Evolutionary conservation across 2,888 invertebrate genomes (phyloP).

Genomic region (Callinectes sapidus): DNA sequence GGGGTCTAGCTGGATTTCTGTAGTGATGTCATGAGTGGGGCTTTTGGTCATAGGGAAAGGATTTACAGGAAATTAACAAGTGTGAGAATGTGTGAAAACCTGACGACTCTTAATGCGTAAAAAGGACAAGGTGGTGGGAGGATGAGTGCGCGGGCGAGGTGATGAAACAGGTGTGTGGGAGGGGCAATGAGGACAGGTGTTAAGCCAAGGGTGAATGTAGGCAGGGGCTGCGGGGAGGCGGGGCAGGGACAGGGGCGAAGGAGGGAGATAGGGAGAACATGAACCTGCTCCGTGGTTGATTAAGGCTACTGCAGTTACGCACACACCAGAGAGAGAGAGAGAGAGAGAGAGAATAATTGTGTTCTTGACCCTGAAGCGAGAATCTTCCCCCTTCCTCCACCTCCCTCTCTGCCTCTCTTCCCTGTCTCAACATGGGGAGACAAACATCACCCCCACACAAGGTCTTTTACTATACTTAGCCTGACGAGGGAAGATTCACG

Average conservation of each 20-base stretch:
- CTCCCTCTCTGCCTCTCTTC: not conserved
- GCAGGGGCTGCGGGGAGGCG: not conserved
- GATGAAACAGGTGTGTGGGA: constrained; percentile 11
- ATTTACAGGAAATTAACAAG: not conserved
- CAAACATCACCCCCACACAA: constrained; percentile 5
- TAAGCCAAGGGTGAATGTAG: not conserved
- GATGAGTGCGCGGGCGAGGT: not conserved
- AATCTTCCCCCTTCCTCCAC: not conserved
- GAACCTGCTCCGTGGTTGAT: not conserved
- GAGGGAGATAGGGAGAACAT: not conserved
- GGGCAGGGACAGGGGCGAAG: not conserved
- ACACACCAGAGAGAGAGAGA: not conserved
- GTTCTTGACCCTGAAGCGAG: not conserved
- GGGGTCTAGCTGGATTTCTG: not conserved
- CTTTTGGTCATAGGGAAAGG: not conserved
- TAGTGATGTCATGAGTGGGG: not conserved
- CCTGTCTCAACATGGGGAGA: not conserved
- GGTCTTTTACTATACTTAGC: not conserved
- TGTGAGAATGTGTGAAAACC: not conserved
- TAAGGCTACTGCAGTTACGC: not conserved
- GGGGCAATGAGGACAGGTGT: not conserved
- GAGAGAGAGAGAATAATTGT: not conserved
- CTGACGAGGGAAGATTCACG: not conserved
- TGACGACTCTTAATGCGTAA: not conserved
- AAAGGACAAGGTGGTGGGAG: not conserved